Conservation (phyloP, 2,888 invertebrate species). For the Hirtodrosophila duncani region DNA sequence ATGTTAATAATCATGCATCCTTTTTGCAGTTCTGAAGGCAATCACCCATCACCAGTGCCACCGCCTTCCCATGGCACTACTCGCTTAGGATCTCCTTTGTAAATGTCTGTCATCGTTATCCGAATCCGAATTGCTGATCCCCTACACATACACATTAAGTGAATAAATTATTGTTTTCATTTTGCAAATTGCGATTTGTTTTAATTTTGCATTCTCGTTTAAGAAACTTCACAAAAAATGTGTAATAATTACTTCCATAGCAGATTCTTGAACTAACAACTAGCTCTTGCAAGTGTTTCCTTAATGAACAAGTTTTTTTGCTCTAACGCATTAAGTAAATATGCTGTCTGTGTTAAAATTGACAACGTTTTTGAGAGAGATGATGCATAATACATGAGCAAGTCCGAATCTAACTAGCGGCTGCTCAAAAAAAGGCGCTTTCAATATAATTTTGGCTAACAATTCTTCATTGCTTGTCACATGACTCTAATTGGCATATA, state of each 20-base stretch:
- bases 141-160: too few relatives aligned
- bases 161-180: too few relatives aligned
- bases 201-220: too few relatives aligned
- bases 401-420: constrained; percentile 9
- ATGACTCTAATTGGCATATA: constrained; percentile 53
- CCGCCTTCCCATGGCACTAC: constrained; percentile 15
- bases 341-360: too few relatives aligned
- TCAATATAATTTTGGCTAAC: constrained; percentile 26
- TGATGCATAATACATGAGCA: constrained; percentile 49
- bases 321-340: constrained; percentile 4
- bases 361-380: background rate
- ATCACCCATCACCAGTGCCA: constrained; percentile 25
- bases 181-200: too few relatives aligned
- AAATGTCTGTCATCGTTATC: too few relatives aligned
- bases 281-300: background rate
- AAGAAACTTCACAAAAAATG: too few relatives aligned
- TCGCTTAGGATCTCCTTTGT: too few relatives aligned
- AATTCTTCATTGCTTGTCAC: constrained; percentile 39
- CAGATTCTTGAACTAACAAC: background rate
- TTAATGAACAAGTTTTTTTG: background rate
- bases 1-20: background rate
- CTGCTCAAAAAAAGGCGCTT: constrained; percentile 1
- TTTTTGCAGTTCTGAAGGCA: constrained; percentile 6
- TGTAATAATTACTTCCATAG: background rate
- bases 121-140: too few relatives aligned